phyloP scores from a whole-genome alignment of 2,113 vertebrate species.

The Carassius carassius region DNA sequence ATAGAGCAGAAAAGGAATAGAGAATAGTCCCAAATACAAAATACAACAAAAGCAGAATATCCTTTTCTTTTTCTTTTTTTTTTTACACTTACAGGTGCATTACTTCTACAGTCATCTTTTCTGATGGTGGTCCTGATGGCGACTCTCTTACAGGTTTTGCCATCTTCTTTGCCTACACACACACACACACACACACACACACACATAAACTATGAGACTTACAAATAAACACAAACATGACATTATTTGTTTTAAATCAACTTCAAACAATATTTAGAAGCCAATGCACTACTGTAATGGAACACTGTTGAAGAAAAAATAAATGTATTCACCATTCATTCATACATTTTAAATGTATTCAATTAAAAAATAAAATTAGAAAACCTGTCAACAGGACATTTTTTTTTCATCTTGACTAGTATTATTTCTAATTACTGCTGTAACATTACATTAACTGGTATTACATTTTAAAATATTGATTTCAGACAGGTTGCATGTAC shows the following conservation, averaged over 20 bases:
- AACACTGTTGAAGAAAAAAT: too few species aligned
- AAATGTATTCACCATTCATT: too few species aligned
- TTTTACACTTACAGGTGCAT: slow-evolving; percentile 83
- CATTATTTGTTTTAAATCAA: background rate
- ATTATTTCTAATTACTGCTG: too few species aligned
- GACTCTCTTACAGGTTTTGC: slow-evolving; percentile 92
- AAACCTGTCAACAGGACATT: background rate
- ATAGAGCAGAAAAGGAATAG: background rate
- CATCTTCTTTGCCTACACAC: slow-evolving; percentile 90
- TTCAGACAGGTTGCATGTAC: too few species aligned
- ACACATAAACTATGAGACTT: slow-evolving; percentile 48
- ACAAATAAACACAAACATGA: slow-evolving; percentile 25
- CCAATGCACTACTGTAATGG: too few species aligned
- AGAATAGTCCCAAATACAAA: too few species aligned
- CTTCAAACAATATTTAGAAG: slow-evolving; percentile 2
- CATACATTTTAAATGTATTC: too few species aligned
- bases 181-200: slow-evolving; percentile 58
- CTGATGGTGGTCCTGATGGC: slow-evolving; percentile 91
- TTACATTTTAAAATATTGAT: too few species aligned
- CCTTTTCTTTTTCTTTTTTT: too few species aligned
- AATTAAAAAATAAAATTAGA: background rate
- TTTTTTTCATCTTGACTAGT: too few species aligned
- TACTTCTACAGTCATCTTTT: slow-evolving; percentile 93
- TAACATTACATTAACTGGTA: too few species aligned
- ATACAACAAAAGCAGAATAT: too few species aligned